These are phyloP conservation scores for Gyrodactylus bullatarudis DNA, from an alignment of 1,140 invertebrate species.

Conservation along the genomic window DNA sequence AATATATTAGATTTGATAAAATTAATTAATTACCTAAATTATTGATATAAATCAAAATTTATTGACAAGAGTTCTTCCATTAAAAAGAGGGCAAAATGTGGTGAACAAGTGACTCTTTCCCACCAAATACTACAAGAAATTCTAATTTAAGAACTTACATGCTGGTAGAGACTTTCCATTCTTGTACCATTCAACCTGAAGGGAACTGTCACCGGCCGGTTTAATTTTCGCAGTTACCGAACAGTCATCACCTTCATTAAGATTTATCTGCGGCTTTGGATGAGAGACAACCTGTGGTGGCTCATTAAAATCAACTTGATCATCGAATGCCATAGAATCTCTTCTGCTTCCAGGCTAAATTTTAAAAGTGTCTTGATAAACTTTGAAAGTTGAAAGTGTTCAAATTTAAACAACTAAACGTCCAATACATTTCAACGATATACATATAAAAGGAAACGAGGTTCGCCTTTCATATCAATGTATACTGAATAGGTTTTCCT, in stretches of 20 bases:
- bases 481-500: too few species aligned
- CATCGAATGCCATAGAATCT: neutral
- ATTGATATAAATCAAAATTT: too few species aligned
- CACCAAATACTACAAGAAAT: neutral
- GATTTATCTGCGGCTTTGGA: neutral
- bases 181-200: constrained; percentile 4
- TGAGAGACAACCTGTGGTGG: neutral
- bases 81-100: too few species aligned
- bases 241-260: neutral
- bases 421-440: too few species aligned
- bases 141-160: neutral
- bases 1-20: neutral
- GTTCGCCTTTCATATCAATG: too few species aligned
- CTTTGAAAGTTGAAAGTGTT: too few species aligned
- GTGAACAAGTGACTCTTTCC: too few species aligned
- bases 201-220: constrained; percentile 3
- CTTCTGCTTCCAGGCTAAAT: neutral
- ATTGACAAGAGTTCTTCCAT: too few species aligned
- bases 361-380: too few species aligned
- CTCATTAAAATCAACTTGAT: neutral
- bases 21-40: neutral
- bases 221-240: neutral
- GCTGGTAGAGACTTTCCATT: neutral
- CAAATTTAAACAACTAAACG: too few species aligned
- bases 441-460: too few species aligned